These are phyloP conservation scores for Bos taurus DNA, from an alignment of 2,113 vertebrate species.

Conservation along the genomic window DNA sequence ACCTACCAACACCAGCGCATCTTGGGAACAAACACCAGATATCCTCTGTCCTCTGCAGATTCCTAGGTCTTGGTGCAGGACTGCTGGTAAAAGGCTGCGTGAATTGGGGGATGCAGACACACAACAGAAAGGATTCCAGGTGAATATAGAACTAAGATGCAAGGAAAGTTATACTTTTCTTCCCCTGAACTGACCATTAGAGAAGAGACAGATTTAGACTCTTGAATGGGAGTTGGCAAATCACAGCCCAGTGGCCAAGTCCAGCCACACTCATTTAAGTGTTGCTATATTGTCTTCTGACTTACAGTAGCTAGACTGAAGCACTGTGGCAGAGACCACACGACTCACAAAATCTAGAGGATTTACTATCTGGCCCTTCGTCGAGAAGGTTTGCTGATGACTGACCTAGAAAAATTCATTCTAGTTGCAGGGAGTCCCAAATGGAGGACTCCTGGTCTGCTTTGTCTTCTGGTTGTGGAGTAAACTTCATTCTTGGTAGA, in stretches of 20 bases:
- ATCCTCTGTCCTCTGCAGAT: neutral
- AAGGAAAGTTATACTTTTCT: neutral
- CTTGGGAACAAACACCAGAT: neutral
- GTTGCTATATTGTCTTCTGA: accelerated
- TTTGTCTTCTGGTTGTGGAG: neutral
- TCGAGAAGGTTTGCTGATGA: neutral
- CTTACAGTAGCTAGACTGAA: no score
- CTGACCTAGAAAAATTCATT: neutral
- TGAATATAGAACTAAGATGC: neutral
- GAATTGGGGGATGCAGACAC: neutral
- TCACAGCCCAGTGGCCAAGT: neutral
- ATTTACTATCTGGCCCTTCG: neutral
- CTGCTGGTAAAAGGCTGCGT: neutral
- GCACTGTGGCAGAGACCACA: neutral
- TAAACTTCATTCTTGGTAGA: neutral
- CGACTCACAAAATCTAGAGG: neutral
- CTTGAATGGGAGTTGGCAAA: neutral
- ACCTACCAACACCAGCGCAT: neutral
- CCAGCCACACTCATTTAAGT: neutral
- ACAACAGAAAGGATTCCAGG: neutral
- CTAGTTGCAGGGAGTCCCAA: neutral
- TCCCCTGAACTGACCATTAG: neutral
- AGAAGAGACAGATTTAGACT: neutral
- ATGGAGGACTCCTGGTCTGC: neutral
- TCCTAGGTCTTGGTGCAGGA: neutral